A percentile compares a stretch with the other conserved stretches of the same genome.
Evolutionary conservation across 2,113 vertebrate genomes (phyloP).

Genomic region (Ardeotis arabs): DNA sequence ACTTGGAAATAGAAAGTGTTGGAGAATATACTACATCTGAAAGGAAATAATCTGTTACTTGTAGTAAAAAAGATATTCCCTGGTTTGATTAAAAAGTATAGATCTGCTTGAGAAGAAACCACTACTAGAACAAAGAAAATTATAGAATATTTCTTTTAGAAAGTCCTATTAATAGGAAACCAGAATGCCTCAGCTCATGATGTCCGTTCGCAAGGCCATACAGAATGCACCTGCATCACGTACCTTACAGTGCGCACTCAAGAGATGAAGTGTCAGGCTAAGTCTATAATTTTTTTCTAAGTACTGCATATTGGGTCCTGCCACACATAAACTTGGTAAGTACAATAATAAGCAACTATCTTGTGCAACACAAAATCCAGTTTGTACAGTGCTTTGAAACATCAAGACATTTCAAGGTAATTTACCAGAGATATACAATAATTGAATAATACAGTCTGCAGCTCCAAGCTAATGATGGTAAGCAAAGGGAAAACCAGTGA

Average conservation of each 20-base stretch:
- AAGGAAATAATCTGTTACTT: background rate
- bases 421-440: conserved; percentile 32
- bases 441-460: conserved; percentile 57
- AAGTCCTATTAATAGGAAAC: background rate
- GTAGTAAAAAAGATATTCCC: background rate
- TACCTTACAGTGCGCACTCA: rapidly evolving
- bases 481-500: conserved; percentile 47
- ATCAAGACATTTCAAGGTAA: conserved; percentile 10
- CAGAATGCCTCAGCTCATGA: background rate
- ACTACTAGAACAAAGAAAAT: background rate
- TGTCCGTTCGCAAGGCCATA: rapidly evolving
- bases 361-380: conserved; percentile 1
- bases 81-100: background rate
- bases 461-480: background rate
- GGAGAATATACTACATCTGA: background rate
- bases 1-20: background rate
- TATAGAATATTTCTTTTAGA: background rate
- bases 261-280: background rate
- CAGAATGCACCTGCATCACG: background rate
- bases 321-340: conserved; percentile 3
- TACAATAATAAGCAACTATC: background rate
- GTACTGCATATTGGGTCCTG: background rate
- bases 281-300: conserved; percentile 4
- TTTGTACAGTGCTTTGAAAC: conserved; percentile 18
- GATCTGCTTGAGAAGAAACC: background rate